Evolutionary conservation across 2,113 vertebrate genomes (phyloP), one percentile per base, ranked within the genome.

Genomic region (Hyperopisus bebe): DNA sequence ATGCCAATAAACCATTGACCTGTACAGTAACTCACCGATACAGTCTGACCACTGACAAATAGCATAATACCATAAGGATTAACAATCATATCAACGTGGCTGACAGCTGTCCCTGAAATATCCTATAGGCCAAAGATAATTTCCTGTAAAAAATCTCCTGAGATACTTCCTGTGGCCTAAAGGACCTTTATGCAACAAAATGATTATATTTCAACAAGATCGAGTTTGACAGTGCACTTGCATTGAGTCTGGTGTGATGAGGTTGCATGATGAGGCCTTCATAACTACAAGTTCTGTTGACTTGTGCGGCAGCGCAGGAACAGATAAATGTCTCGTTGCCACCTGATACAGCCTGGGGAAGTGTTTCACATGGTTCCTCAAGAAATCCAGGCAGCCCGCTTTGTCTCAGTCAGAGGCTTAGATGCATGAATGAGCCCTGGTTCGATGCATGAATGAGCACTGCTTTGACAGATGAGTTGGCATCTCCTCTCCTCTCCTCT

Each of bases 261-360:
- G 89, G 35, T 5, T 19, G 13, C 5, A 80, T 80, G 74, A 80
- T 80, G 74, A 80, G 74, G 15, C 5, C 31, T 80, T 39, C 74
- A 80, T 80, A 42, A 19, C 74, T 80, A 42, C 31, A 80, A 42
- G 35, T 42, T n/a, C 74, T 42, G 31, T 80, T 42, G 74, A 42
- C 31, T 80, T 35, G 31, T 77, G 35, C 5, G 35, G 74, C 90
- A 31, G 88, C 85, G 80, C 90, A 50, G 90, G 86, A 11, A 90
- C 74, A 88, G 90, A 50, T n/a, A 88, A 88, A 39, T 82, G 88
- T 88, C 74, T 90, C 90, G 86, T 87, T 31, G 89, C 90, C 42
- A 90, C 90, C 88, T 47, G 55, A 88, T 82, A 89, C 21, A 91
- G 77, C 24, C 48, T 48, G 80, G 50, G 89, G 80, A 89, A 90